Conservation (phyloP, 2,113 vertebrate species). For the Aplodontia rufa region DNA sequence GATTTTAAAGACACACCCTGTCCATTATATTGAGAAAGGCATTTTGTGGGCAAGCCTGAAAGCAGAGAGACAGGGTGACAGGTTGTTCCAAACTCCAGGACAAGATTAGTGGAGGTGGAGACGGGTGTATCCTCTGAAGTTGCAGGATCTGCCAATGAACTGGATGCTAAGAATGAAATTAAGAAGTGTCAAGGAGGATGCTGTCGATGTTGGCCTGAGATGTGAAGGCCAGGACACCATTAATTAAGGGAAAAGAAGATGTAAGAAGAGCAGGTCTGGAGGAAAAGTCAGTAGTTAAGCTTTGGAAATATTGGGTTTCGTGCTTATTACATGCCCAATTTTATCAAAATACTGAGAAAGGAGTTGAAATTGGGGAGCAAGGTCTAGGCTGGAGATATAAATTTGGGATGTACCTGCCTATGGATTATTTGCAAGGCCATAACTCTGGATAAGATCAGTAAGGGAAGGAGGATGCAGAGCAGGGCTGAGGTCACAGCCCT, state of each 20-base stretch:
- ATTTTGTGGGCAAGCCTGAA: neutral
- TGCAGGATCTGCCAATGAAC: neutral
- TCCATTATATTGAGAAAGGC: neutral
- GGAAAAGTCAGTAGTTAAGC: neutral
- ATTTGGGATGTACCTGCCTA: too few species aligned
- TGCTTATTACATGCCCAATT: neutral
- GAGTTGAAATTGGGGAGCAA: neutral
- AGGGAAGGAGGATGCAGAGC: neutral
- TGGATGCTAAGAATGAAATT: neutral
- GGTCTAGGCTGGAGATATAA: too few species aligned
- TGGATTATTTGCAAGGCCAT: neutral
- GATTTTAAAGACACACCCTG: too few species aligned
- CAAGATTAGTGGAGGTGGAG: neutral
- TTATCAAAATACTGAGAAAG: neutral
- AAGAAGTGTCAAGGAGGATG: neutral
- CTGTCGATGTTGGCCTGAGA: neutral
- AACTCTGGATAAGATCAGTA: neutral
- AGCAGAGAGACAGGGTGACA: rapidly evolving
- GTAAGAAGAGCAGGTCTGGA: neutral
- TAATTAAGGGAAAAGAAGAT: neutral
- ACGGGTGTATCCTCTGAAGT: neutral
- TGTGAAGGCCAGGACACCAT: neutral
- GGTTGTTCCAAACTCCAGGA: neutral
- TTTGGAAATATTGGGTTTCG: neutral
- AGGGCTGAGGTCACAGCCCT: neutral